Percentiles rank a stretch among this genome's conserved stretches.
phyloP scores from a whole-genome alignment of 2,888 invertebrate species.

The Hermodice carunculata region DNA sequence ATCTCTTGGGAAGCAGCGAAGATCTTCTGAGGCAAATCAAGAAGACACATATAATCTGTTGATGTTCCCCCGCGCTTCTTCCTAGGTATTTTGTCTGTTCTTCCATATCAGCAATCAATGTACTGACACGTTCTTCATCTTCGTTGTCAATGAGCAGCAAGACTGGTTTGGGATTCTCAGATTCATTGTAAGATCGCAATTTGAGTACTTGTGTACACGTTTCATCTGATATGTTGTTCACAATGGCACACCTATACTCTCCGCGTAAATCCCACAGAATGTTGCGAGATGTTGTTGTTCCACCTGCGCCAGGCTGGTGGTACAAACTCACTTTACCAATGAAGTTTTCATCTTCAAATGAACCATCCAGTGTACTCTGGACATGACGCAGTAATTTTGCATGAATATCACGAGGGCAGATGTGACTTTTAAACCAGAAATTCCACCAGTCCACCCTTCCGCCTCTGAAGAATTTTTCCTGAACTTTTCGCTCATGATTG shows the following conservation, averaged over 20 bases:
- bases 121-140: constrained; percentile 37
- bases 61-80: background rate
- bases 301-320: constrained; percentile 57
- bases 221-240: constrained; percentile 45
- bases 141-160: constrained; percentile 45
- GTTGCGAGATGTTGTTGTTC: constrained; percentile 51
- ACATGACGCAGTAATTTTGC: background rate
- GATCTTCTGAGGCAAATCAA: background rate
- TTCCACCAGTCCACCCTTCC: constrained; percentile 52
- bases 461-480: constrained; percentile 41
- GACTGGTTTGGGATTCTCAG: constrained; percentile 42
- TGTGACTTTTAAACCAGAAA: constrained; percentile 47
- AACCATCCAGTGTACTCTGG: background rate
- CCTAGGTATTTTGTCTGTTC: constrained; percentile 21
- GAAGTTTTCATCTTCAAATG: constrained; percentile 32
- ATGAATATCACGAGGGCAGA: constrained; percentile 33
- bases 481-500: background rate
- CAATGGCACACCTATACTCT: constrained; percentile 46
- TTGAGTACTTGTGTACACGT: constrained; percentile 46
- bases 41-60: constrained; percentile 12
- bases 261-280: constrained; percentile 48
- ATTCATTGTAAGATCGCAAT: constrained; percentile 42
- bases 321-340: constrained; percentile 41
- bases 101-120: constrained; percentile 30
- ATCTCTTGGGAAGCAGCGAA: too few relatives aligned